phyloP scores from a whole-genome alignment of 2,888 invertebrate genomes.

The Coleophora flavipennella region DNA sequence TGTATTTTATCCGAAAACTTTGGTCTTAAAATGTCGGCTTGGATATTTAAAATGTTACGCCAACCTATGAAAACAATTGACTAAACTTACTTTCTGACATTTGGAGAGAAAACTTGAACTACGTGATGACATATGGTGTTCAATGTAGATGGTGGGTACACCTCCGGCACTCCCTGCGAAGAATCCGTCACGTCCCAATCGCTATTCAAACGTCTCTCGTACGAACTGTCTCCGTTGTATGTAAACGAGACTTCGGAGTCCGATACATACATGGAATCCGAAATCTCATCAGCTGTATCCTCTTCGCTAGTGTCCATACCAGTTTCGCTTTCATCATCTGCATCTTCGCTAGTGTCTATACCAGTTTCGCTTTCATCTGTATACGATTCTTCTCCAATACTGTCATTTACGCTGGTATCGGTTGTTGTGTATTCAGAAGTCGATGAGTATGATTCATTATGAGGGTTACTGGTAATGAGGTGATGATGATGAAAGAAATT shows the following conservation, averaged over 20 bases:
- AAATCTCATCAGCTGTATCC: background rate
- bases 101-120: background rate
- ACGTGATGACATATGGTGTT: too few relatives aligned
- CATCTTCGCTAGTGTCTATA: background rate
- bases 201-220: background rate
- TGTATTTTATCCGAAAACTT: too few relatives aligned
- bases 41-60: too few relatives aligned
- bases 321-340: background rate
- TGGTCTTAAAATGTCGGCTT: too few relatives aligned
- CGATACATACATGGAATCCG: background rate
- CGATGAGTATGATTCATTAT: constrained; percentile 36
- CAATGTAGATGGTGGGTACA: too few relatives aligned
- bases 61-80: too few relatives aligned
- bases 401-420: constrained; percentile 38
- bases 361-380: background rate
- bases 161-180: constrained; percentile 22
- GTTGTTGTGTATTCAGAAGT: constrained; percentile 44
- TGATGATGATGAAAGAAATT: constrained; percentile 8
- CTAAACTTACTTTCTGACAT: too few relatives aligned
- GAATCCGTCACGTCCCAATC: constrained; percentile 34
- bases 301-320: too few relatives aligned
- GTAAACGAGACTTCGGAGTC: too few relatives aligned
- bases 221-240: background rate
- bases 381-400: too few relatives aligned
- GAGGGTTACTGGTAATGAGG: constrained; percentile 6